Evolutionary conservation across 1,140 invertebrate species (phyloP), one percentile per base, ranked within the genome.

Genomic region (Achroia grisella): DNA sequence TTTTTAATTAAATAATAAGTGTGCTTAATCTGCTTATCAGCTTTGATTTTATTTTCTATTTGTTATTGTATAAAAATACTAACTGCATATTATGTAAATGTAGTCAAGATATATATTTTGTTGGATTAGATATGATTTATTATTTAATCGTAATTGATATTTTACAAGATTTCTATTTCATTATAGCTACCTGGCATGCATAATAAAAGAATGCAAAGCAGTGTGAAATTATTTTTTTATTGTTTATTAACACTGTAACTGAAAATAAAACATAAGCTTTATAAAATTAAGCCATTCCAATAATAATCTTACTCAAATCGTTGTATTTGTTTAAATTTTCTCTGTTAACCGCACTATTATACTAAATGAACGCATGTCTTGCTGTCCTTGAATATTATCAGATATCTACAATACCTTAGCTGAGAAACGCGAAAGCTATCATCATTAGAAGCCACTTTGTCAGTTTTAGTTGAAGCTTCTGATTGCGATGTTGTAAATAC

Each of bases 131-230:
- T n/a, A n/a, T n/a, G n/a, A n/a, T n/a, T n/a, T n/a, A n/a, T n/a
- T n/a, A n/a, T n/a, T n/a, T n/a, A n/a, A n/a, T n/a, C n/a, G n/a
- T n/a, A n/a, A n/a, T n/a, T n/a, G n/a, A 60, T 71, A 70, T 65
- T 63, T 65, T 71, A 74, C 68, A 76, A 54, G 44, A 69, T 49
- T 70, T 69, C 75, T 76, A 71, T 66, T 48, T 23, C 17, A 23
- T 23, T 23, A 23, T 23, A 56, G 46, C 77, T 80, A 81, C 63
- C 67, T 74, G 55, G 66, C 79, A 83, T 83, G 79, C 77, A 84
- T 71, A 69, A 62, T 67, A 77, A 70, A 68, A 63, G 71, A 80
- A 80, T 84, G 80, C 77, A 73, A 84, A 84, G 80, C 80, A 60
- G 74, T 81, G 73, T 72, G 66, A 62, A 66, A 54, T 68, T 68